A percentile compares a stretch with the other conserved stretches of the same genome.
Evolutionary conservation across 2,888 invertebrate genomes (phyloP).

Genomic region (Cryptocephalus moraei): DNA sequence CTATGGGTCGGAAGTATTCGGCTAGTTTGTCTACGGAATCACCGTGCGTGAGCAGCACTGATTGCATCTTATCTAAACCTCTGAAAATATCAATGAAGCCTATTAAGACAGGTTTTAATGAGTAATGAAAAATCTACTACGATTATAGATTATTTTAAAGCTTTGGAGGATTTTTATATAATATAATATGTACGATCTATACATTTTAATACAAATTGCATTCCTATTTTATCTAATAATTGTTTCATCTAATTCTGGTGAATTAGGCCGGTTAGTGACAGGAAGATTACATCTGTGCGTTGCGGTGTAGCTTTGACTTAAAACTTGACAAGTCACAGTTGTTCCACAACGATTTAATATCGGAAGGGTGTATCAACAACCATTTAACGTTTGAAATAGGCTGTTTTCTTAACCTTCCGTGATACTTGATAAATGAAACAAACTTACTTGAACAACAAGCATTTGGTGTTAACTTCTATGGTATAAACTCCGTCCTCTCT

Average conservation of each 20-base stretch:
- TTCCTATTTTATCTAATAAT: too few relatives aligned
- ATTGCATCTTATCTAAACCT: constrained; percentile 76
- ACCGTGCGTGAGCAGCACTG: constrained; percentile 92
- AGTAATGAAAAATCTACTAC: too few relatives aligned
- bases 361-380: constrained; percentile 10
- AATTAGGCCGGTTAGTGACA: too few relatives aligned
- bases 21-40: constrained; percentile 92
- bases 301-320: constrained; percentile 9
- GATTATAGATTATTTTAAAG: too few relatives aligned
- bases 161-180: too few relatives aligned
- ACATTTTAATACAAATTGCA: too few relatives aligned
- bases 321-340: constrained; percentile 8
- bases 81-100: constrained; percentile 41
- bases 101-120: too few relatives aligned
- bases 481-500: constrained; percentile 92
- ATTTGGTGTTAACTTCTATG: constrained; percentile 79
- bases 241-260: too few relatives aligned
- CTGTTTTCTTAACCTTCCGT: constrained; percentile 9
- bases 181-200: too few relatives aligned
- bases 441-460: constrained; percentile 85
- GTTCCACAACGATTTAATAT: constrained; percentile 9
- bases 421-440: background rate
- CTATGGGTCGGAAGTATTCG: constrained; percentile 77
- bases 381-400: constrained; percentile 3
- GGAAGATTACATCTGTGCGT: too few relatives aligned